A percentile compares a stretch with the other conserved stretches of the same genome.
These are phyloP conservation scores for Ornithoptera priamus DNA, from an alignment of 2,888 invertebrate genomes.

Conservation along the genomic window DNA sequence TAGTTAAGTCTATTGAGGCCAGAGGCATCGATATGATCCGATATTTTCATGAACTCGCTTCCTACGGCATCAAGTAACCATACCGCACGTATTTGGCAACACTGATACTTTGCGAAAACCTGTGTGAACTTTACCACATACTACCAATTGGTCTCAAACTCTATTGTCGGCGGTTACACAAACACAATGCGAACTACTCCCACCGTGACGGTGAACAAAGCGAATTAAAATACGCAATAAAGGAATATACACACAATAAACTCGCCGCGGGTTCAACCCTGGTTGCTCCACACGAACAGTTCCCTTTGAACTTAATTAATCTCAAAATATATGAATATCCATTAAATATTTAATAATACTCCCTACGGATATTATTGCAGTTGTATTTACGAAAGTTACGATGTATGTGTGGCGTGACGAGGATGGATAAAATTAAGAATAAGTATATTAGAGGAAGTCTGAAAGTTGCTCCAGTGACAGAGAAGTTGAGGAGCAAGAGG, in stretches of 20 bases:
- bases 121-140: constrained; percentile 18
- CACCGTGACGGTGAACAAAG: constrained; percentile 29
- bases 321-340: too few relatives aligned
- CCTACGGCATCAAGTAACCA: neutral
- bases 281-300: constrained; percentile 8
- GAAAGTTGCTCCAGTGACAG: too few relatives aligned
- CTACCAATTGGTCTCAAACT: constrained; percentile 13
- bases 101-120: constrained; percentile 8
- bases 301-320: constrained; percentile 12
- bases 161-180: constrained; percentile 16
- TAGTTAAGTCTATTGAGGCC: too few relatives aligned
- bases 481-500: too few relatives aligned
- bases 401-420: too few relatives aligned
- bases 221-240: constrained; percentile 24
- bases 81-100: neutral
- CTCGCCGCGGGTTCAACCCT: constrained; percentile 5
- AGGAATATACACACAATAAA: constrained; percentile 9
- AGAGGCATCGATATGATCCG: too few relatives aligned
- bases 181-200: constrained; percentile 11
- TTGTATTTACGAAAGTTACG: too few relatives aligned
- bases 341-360: too few relatives aligned
- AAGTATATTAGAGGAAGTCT: too few relatives aligned
- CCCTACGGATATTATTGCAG: too few relatives aligned
- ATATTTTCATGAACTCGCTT: neutral
- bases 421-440: too few relatives aligned